phyloP scores from a whole-genome alignment of 2,113 vertebrate genomes.

The Plecturocebus donacophilus region DNA sequence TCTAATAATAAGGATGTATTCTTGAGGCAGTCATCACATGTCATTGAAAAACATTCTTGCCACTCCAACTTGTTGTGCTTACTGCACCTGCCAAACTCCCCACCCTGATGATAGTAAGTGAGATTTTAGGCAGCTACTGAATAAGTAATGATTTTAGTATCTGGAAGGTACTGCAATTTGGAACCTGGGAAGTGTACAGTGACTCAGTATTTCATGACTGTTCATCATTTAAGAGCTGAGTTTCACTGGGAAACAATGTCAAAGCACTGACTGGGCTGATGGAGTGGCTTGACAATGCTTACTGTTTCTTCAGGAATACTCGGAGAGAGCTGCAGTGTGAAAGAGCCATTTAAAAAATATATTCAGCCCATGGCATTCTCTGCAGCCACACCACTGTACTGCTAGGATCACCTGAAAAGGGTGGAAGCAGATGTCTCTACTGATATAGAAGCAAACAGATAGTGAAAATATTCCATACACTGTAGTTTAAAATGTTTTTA shows the following conservation, averaged over 20 bases:
- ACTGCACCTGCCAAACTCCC: not conserved
- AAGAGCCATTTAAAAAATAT: not conserved
- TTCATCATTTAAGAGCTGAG: not conserved
- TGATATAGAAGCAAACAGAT: not conserved
- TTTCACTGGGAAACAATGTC: not conserved
- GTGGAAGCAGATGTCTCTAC: not conserved
- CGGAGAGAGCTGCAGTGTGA: not conserved
- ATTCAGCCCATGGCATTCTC: not conserved
- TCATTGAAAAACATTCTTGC: not conserved
- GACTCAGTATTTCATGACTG: constrained; percentile 48
- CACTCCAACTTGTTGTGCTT: not conserved
- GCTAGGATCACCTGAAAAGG: not conserved
- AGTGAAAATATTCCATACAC: not conserved
- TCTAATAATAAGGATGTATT: not conserved
- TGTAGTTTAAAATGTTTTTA: not conserved
- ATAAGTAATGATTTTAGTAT: constrained; percentile 20
- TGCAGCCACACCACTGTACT: not conserved
- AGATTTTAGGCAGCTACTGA: not conserved
- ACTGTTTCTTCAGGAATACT: not conserved
- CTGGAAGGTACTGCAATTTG: not conserved
- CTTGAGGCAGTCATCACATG: not conserved
- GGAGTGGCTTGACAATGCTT: not conserved
- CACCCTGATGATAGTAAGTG: not conserved
- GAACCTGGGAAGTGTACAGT: not conserved
- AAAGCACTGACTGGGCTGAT: not conserved